Percentiles rank a stretch among this genome's conserved stretches.
phyloP scores from a whole-genome alignment of 1,140 invertebrate genomes.

The Papilio glaucus region DNA sequence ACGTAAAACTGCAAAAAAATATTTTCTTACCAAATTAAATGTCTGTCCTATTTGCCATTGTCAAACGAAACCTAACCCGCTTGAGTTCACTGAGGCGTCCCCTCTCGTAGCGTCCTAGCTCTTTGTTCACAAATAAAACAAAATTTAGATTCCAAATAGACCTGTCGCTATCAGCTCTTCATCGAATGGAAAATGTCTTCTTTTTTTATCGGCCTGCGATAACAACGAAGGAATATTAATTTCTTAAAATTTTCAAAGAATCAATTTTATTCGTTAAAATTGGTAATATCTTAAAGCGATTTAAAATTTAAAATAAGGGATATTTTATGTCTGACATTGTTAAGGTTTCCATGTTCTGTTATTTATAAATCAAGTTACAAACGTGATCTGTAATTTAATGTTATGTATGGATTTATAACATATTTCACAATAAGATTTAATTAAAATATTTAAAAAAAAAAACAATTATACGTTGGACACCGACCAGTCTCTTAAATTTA shows the following conservation, averaged over 20 bases:
- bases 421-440: background rate
- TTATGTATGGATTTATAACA: background rate
- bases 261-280: background rate
- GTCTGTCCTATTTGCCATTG: background rate
- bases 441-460: no score
- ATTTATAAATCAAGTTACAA: no score
- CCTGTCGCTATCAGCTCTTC: slow-evolving; percentile 12
- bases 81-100: background rate
- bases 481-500: no score
- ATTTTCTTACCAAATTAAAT: background rate
- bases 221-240: background rate
- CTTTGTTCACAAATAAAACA: slow-evolving; percentile 8
- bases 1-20: background rate
- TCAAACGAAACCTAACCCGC: background rate
- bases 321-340: no score
- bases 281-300: background rate
- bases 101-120: background rate
- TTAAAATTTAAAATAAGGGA: background rate
- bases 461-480: no score
- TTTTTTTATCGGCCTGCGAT: background rate
- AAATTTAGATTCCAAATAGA: slow-evolving; percentile 8
- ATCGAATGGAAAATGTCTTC: slow-evolving; percentile 3
- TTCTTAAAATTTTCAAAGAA: background rate
- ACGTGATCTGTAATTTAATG: background rate
- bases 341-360: no score